Evolutionary conservation across 2,113 vertebrate species (phyloP).

Genomic region (Pollimyrus isidori): DNA sequence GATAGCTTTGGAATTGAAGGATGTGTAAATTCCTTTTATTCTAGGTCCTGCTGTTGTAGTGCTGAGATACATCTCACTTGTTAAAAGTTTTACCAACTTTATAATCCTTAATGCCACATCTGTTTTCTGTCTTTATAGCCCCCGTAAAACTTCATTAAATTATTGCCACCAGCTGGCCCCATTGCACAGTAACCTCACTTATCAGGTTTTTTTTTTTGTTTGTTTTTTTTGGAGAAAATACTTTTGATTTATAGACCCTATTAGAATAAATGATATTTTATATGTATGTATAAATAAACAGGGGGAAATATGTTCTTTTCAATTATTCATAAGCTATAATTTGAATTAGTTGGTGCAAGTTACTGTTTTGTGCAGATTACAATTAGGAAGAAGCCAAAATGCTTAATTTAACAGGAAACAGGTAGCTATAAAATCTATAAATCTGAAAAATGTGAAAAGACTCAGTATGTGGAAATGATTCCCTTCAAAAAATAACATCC

Average conservation of each 20-base stretch:
- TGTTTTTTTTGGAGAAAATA: slow-evolving; percentile 50
- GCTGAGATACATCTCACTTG: slow-evolving; percentile 90
- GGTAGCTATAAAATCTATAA: background rate
- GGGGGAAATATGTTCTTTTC: slow-evolving; percentile 58
- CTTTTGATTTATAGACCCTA: slow-evolving; percentile 70
- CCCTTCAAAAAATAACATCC: background rate
- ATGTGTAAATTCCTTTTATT: slow-evolving; percentile 99
- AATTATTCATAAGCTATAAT: slow-evolving; percentile 66
- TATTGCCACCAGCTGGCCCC: slow-evolving; percentile 75
- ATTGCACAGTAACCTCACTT: slow-evolving; percentile 63
- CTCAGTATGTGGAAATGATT: background rate
- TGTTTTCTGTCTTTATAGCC: slow-evolving; percentile 80
- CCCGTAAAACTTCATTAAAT: slow-evolving; percentile 82
- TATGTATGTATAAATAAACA: slow-evolving; percentile 72
- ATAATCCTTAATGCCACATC: slow-evolving; percentile 98
- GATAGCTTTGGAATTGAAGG: slow-evolving; percentile 99
- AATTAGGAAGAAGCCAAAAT: background rate
- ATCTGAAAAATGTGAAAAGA: background rate
- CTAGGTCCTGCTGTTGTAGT: slow-evolving; percentile 87
- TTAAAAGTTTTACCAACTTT: slow-evolving; percentile 99
- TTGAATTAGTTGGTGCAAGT: slow-evolving; percentile 51
- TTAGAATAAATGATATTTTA: slow-evolving; percentile 77
- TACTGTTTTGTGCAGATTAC: slow-evolving; percentile 26
- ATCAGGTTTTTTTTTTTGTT: slow-evolving; percentile 47
- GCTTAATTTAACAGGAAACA: background rate